Base-by-base conservation (phyloP, 1,140 invertebrate genomes). In the Drosophila prosaltans region DNA sequence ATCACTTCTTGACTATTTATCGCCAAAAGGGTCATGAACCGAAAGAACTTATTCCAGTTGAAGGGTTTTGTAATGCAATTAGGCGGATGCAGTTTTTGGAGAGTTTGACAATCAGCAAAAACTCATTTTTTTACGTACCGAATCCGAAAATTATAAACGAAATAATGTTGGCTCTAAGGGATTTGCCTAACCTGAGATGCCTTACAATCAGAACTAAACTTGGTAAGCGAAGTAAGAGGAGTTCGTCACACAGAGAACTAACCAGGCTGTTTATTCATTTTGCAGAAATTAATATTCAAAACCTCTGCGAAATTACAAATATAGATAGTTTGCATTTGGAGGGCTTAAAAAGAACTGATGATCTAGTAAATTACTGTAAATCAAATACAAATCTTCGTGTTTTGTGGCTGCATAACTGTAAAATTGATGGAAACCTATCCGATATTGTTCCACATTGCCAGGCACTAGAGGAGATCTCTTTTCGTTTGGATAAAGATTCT, bases 101-200 rank as follows among this genome's bases (percentile, higher is more conserved):
- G 7, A 36, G 30, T 8, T 8, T 32, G 7, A 39, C 55, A 7
- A 58, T 58, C n/a, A 39, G 30, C 9, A 58, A 58, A 21, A 36
- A 16, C 2, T 58, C 55, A n/a, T 58, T 58, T 39, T 58, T 58
- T 30, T 21, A 58, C 16, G 8, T 58, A 10, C 55, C 55, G 8
- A 58, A 58, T 39, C 11, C 32, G 1, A 58, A 58, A 58, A 58
- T 58, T 21, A 6, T 58, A 1, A 58, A 58, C 26, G 55, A 58
- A 58, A 58, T 30, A 1, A 39, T 58, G 36, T 36, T 58, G n/a
- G 55, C 67, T 21, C 67, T 65, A 36, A 57, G 45, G 54, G 60
- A 26, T 11, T 72, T 26, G 9, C 0, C 2, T 4, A 57, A 36
- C 6, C 39, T 69, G 10, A 9, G 3, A 9, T 16, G 45, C 40